Conservation (phyloP, 1,140 invertebrate species). For the Heliconius nattereri region DNA sequence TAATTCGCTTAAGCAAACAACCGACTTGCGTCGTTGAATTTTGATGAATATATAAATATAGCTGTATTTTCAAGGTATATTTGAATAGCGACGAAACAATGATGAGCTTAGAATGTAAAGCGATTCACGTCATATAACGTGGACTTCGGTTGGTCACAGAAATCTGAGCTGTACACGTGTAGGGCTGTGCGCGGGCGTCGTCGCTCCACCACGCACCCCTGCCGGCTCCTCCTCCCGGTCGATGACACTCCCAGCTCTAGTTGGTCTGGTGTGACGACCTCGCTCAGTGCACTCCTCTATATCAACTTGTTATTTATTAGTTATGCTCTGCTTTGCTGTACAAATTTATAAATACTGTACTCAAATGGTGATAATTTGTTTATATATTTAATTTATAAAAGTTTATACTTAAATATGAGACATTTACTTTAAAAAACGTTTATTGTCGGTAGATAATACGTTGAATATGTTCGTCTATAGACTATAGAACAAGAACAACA, state of each 20-base stretch:
- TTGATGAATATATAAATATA: constrained; percentile 14
- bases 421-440: too few species aligned
- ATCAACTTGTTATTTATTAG: constrained; percentile 39
- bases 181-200: constrained; percentile 23
- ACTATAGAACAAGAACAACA: too few species aligned
- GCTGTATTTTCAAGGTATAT: constrained; percentile 16
- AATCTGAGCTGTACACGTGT: constrained; percentile 22
- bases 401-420: too few species aligned
- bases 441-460: too few species aligned
- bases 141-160: constrained; percentile 2
- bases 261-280: constrained; percentile 61
- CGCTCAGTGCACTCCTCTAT: constrained; percentile 53
- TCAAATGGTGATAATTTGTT: not conserved
- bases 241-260: constrained; percentile 63
- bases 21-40: constrained; percentile 15
- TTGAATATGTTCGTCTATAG: too few species aligned
- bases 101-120: not conserved
- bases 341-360: not conserved
- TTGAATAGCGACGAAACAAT: constrained; percentile 17
- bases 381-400: too few species aligned
- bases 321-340: constrained; percentile 34
- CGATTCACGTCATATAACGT: constrained; percentile 18
- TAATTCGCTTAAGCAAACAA: not conserved
- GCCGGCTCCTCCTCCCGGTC: constrained; percentile 49
- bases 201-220: constrained; percentile 20